Evolutionary conservation across 2,888 invertebrate species (phyloP).

Genomic region (Charanyca ferruginea): DNA sequence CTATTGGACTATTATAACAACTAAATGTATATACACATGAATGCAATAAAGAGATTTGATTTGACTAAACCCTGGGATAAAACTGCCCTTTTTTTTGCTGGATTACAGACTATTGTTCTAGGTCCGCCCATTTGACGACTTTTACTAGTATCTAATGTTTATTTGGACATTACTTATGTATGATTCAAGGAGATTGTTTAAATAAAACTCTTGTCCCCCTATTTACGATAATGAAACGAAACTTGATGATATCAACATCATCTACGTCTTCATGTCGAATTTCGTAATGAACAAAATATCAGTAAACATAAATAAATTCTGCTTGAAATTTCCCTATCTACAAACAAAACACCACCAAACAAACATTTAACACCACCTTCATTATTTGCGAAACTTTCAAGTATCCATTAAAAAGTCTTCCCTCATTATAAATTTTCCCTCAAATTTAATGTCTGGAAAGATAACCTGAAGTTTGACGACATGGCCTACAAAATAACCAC

Average conservation of each 20-base stretch:
- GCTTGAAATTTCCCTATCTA: background rate
- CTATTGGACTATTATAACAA: no score
- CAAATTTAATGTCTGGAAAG: constrained; percentile 42
- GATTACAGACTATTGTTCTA: no score
- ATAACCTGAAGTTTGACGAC: constrained; percentile 34
- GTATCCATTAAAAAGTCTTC: constrained; percentile 37
- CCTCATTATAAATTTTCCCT: constrained; percentile 43
- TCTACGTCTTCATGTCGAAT: background rate
- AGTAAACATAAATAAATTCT: background rate
- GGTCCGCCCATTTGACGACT: no score
- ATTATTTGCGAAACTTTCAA: constrained; percentile 14
- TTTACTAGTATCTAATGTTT: no score
- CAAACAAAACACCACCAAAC: constrained; percentile 32
- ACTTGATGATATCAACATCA: background rate
- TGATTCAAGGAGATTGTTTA: no score
- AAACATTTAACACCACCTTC: constrained; percentile 37
- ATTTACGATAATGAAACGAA: background rate
- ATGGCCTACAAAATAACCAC: background rate
- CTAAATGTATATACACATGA: background rate
- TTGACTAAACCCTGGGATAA: background rate
- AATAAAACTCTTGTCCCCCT: no score
- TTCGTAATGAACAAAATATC: background rate
- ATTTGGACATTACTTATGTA: no score
- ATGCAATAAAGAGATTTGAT: no score
- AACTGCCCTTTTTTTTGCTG: no score